Evolutionary conservation across 2,888 invertebrate genomes (phyloP), one percentile per base, ranked within the genome.

Genomic region (Drosophila siamana): DNA sequence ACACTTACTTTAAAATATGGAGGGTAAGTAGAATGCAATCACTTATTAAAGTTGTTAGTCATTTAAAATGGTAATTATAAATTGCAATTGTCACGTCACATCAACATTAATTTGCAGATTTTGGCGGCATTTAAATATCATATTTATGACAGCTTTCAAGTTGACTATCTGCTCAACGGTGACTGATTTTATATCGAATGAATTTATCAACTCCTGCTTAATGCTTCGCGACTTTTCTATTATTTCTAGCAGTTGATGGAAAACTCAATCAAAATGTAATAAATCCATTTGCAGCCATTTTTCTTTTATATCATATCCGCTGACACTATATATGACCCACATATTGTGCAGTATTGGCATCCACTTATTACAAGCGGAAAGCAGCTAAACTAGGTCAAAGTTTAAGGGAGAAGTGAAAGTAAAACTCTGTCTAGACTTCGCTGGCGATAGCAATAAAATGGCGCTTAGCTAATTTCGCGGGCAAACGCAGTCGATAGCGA

Each of bases 301-400:
- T 26, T 22, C 38, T 19, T 26, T 15, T n/a, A n/a, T 47, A 40
- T 56, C 36, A 19, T 51, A 47, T 71, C 64, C 48, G 52, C 56
- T 36, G 40, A 33, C 55, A 30, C 16, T 26, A 22, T 41, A 22
- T 41, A 28, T 16, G 62, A 43, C 64, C 73, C 55, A 59, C 44
- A 55, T 38, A 19, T 7, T 40, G 33, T 16, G 33, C 50, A 46
- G 44, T 44, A 48, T 48, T 36, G 28, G 36, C 26, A 1, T 36
- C 46, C 30, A 60, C 56, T 73, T 74, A 68, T 61, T 57, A 74
- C 48, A 50, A n/a, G 24, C 43, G 52, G 56, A 24, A 46, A 57
- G 19, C 9, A 51, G 24, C 2, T 7, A 13, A 78, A 79, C 33
- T 64, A 47, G 69, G 80, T 69, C 80, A 79, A 55, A 75, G 80